These are phyloP conservation scores for Epistrophella euchroma DNA, from an alignment of 2,888 invertebrate genomes.

Conservation along the genomic window DNA sequence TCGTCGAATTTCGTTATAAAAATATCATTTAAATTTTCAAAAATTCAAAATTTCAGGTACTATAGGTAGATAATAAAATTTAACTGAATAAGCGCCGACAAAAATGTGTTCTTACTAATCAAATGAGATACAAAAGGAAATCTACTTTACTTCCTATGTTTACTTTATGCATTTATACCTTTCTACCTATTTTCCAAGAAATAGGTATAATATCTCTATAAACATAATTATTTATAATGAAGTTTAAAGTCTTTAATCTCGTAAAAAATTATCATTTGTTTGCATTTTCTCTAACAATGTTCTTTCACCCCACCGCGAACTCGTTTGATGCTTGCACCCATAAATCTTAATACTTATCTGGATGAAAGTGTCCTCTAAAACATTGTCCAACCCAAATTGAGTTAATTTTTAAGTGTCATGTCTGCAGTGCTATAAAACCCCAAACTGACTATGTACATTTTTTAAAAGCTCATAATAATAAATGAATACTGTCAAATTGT, in stretches of 20 bases:
- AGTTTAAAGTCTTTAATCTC: background rate
- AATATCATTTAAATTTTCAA: no score
- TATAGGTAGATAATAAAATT: no score
- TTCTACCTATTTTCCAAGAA: no score
- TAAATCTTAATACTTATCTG: slow-evolving; percentile 34
- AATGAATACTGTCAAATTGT: slow-evolving; percentile 40
- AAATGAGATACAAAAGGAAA: no score
- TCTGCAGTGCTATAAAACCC: slow-evolving; percentile 36
- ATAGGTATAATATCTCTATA: background rate
- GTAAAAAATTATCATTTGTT: slow-evolving; percentile 17
- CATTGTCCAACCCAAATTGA: slow-evolving; percentile 33
- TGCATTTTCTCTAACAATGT: background rate
- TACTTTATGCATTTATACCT: no score
- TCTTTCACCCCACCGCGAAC: background rate
- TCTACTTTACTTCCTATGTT: no score
- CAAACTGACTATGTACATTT: slow-evolving; percentile 23
- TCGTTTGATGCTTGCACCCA: background rate
- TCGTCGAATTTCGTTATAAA: no score
- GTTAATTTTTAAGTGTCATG: slow-evolving; percentile 44
- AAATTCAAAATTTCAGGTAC: no score
- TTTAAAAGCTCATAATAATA: slow-evolving; percentile 16
- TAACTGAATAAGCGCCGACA: no score
- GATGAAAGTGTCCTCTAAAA: slow-evolving; percentile 16
- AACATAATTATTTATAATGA: background rate
- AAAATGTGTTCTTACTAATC: no score